Conservation (phyloP, 2,888 invertebrate genomes). For the Carpatolechia fugitivella region DNA sequence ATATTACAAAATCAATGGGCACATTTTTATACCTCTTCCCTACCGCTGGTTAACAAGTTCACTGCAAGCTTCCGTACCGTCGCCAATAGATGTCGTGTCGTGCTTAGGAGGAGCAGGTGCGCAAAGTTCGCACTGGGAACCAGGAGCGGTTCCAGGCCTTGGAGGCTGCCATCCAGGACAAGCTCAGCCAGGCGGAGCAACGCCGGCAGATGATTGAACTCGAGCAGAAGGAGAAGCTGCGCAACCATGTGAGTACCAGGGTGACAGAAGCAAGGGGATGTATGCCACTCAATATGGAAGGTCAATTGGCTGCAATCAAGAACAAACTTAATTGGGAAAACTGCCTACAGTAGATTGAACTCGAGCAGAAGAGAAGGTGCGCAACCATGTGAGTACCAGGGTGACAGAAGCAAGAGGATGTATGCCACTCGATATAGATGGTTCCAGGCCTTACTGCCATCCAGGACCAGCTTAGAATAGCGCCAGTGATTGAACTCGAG, state of each 20-base stretch:
- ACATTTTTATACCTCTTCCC: not conserved
- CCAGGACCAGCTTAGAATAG: slow-evolving; percentile 80
- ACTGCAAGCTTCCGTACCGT: no score
- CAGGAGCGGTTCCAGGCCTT: slow-evolving; percentile 83
- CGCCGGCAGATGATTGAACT: slow-evolving; percentile 87
- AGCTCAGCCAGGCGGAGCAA: slow-evolving; percentile 76
- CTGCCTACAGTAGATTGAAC: not conserved
- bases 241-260: slow-evolving; percentile 84
- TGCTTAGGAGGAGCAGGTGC: slow-evolving; percentile 85
- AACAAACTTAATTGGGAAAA: no score
- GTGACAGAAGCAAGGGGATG: not conserved
- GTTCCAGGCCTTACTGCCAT: slow-evolving; percentile 83
- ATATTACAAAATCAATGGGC: no score
- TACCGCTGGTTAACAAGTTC: no score
- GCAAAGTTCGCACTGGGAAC: slow-evolving; percentile 84
- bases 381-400: not conserved
- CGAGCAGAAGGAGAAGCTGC: slow-evolving; percentile 87
- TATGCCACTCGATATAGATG: slow-evolving; percentile 34
- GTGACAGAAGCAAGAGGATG: not conserved
- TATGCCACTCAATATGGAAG: no score
- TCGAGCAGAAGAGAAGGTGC: not conserved
- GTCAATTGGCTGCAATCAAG: no score
- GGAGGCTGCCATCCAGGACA: slow-evolving; percentile 83
- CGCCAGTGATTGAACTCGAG: slow-evolving; percentile 88
- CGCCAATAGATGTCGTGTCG: not conserved